Evolutionary conservation across 92 coral and sea anemone genomes (phyloP).

Genomic region (Ricordea florida): DNA sequence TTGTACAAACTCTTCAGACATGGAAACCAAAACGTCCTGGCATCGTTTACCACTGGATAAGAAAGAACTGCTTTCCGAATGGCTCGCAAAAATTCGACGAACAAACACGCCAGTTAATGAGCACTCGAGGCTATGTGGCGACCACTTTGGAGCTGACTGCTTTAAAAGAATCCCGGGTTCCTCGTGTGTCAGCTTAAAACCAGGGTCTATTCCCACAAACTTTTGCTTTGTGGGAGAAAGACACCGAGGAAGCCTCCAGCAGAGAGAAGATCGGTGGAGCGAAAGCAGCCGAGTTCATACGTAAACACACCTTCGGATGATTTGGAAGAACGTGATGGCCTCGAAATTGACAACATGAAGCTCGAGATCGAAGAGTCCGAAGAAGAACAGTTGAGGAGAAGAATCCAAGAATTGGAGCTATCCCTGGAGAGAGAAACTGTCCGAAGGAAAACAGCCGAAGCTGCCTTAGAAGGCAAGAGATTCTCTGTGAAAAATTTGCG

Average conservation of each 20-base stretch:
- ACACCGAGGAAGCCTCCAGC: not conserved
- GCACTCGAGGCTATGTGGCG: no score
- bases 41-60: no score
- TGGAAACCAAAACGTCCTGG: no score
- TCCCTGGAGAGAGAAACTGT: conserved; percentile 5
- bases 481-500: conserved; percentile 40
- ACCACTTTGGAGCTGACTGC: no score
- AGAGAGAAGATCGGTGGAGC: not conserved
- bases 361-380: conserved; percentile 2
- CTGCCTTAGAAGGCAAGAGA: conserved; percentile 25
- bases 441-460: conserved; percentile 1
- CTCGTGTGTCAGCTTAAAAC: no score
- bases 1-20: no score
- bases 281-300: not conserved
- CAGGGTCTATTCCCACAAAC: no score
- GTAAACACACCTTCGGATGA: not conserved
- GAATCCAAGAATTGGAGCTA: conserved; percentile 2
- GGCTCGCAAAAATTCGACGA: no score
- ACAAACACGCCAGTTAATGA: no score
- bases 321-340: not conserved
- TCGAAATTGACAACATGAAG: not conserved
- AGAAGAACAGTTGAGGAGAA: not conserved
- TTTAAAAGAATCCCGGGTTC: no score
- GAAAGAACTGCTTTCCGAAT: no score
- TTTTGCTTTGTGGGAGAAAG: no score